Evolutionary conservation across 1,140 invertebrate species (phyloP).

Genomic region (Hesperophylax magnus): DNA sequence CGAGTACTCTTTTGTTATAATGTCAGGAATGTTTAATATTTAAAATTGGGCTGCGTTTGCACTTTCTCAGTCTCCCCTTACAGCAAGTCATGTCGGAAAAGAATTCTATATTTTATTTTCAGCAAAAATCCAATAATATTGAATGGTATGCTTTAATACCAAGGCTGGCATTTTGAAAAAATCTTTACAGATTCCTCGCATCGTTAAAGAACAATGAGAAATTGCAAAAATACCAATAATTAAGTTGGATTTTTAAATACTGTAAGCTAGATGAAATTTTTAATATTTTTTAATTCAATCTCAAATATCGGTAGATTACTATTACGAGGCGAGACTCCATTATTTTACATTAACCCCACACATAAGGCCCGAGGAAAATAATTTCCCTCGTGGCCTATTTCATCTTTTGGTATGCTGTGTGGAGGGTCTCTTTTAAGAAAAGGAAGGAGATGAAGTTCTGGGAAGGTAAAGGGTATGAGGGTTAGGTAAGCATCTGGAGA

Average conservation of each 20-base stretch:
- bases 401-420: too few species aligned
- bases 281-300: too few species aligned
- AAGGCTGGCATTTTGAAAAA: constrained; percentile 22
- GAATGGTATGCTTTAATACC: constrained; percentile 20
- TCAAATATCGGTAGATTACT: too few species aligned
- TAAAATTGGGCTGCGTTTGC: constrained; percentile 14
- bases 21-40: constrained; percentile 35
- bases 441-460: too few species aligned
- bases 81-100: constrained; percentile 35
- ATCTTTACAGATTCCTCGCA: constrained; percentile 12
- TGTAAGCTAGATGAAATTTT: neutral
- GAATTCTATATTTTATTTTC: constrained; percentile 40
- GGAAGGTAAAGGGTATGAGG: too few species aligned
- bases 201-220: neutral
- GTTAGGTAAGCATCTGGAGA: too few species aligned
- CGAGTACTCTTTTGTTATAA: neutral
- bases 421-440: too few species aligned
- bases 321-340: too few species aligned
- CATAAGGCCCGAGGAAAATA: too few species aligned
- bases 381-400: too few species aligned
- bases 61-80: constrained; percentile 1
- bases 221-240: constrained; percentile 3
- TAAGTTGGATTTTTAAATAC: neutral
- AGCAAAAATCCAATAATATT: constrained; percentile 31
- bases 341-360: too few species aligned